Conservation (phyloP, 2,888 invertebrate genomes). For the Uloborus plumipes region DNA sequence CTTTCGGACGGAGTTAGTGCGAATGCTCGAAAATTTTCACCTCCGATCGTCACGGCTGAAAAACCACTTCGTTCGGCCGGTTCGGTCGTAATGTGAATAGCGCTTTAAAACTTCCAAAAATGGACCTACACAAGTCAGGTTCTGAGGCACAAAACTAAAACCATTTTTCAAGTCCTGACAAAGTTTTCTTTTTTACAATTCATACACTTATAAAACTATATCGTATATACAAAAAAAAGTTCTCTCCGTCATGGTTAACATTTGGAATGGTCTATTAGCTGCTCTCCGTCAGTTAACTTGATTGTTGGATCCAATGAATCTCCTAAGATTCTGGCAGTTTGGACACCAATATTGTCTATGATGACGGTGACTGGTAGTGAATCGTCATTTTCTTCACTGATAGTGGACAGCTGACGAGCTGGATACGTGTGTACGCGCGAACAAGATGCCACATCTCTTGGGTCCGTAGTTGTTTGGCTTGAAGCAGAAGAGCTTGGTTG, state of each 20-base stretch:
- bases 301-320: conserved; percentile 33
- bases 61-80: too few relatives aligned
- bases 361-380: conserved; percentile 28
- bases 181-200: background rate
- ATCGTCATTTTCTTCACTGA: conserved; percentile 28
- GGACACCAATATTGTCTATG: conserved; percentile 48
- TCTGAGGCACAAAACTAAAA: too few relatives aligned
- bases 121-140: too few relatives aligned
- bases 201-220: background rate
- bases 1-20: too few relatives aligned
- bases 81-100: too few relatives aligned
- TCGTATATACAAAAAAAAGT: background rate
- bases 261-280: conserved; percentile 16
- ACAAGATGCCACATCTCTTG: too few relatives aligned
- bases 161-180: background rate
- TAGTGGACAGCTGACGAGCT: conserved; percentile 15
- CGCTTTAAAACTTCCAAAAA: too few relatives aligned
- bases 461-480: too few relatives aligned
- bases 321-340: conserved; percentile 22
- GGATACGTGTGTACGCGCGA: too few relatives aligned
- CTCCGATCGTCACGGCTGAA: too few relatives aligned
- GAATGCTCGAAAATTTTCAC: too few relatives aligned
- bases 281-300: conserved; percentile 9
- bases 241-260: conserved; percentile 13
- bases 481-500: too few relatives aligned